Evolutionary conservation across 2,797 vertebrate genomes (phyloP).

Genomic region (Clarias pachynema): DNA sequence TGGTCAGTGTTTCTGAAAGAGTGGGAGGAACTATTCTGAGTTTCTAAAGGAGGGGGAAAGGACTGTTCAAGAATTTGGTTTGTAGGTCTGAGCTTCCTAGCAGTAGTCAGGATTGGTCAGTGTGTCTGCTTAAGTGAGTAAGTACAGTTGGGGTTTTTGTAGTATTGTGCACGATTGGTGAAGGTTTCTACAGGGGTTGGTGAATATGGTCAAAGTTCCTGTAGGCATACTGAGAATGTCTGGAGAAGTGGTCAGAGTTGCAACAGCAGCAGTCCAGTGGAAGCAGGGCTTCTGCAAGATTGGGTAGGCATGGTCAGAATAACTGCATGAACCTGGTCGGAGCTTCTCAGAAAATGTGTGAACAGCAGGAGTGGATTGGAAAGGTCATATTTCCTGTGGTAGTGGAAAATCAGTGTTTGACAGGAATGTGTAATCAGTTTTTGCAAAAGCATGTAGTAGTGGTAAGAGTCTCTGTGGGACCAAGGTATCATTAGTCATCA

Average conservation of each 20-base stretch:
- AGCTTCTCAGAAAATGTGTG: neutral
- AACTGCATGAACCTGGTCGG: neutral
- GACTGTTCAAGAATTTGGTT: too few relatives aligned
- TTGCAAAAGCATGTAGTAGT: neutral
- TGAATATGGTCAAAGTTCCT: too few relatives aligned
- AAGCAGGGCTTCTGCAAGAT: neutral
- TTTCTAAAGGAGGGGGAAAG: neutral
- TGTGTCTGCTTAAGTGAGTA: too few relatives aligned
- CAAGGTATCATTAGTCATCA: neutral
- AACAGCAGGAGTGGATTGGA: neutral
- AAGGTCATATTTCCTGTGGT: neutral
- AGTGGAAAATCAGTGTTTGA: neutral
- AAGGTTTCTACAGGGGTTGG: too few relatives aligned
- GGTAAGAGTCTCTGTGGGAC: neutral
- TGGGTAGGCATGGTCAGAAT: neutral
- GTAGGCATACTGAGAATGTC: too few relatives aligned
- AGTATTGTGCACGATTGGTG: too few relatives aligned
- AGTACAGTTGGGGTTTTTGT: too few relatives aligned
- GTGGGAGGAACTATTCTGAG: neutral
- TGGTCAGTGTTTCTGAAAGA: neutral
- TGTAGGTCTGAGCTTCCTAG: neutral
- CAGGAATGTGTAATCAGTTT: neutral
- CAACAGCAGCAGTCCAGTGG: neutral
- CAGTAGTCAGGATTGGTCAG: neutral
- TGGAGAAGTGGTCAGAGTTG: neutral